These are phyloP conservation scores for Cremastinae sp. DNA, from an alignment of 2,888 invertebrate species.

Conservation along the genomic window DNA sequence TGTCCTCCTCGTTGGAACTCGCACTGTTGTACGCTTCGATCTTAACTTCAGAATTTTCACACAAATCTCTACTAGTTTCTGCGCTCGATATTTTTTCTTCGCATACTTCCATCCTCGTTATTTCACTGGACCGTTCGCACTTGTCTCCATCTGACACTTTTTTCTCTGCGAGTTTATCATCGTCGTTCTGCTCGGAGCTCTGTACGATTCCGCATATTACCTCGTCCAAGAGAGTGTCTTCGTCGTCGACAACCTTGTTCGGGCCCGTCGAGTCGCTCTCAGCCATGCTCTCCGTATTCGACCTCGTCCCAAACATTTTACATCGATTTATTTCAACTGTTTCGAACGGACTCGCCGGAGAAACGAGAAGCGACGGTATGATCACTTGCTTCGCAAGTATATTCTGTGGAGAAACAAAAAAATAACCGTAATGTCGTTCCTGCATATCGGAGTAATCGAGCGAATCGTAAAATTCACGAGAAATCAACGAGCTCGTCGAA, in stretches of 20 bases:
- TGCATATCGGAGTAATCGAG: no score
- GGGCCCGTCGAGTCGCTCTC: background rate
- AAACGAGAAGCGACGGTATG: no score
- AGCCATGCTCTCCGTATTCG: background rate
- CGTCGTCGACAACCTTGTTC: constrained; percentile 52
- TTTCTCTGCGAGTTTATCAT: background rate
- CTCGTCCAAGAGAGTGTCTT: constrained; percentile 69
- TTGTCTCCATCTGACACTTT: background rate
- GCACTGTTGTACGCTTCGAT: constrained; percentile 16
- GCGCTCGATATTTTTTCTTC: background rate
- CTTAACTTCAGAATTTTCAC: background rate
- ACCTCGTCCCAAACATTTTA: constrained; percentile 13
- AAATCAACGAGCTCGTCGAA: no score
- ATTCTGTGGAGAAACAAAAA: no score
- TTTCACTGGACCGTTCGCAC: background rate
- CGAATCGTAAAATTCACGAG: no score
- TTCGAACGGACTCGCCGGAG: no score
- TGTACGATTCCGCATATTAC: constrained; percentile 63
- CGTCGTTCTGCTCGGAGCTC: constrained; percentile 36
- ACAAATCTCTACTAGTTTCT: background rate
- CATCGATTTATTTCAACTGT: no score
- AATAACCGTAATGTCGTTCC: no score
- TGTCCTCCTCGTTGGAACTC: constrained; percentile 12
- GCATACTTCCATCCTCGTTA: constrained; percentile 24
- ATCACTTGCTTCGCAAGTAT: no score